Evolutionary conservation across 2,797 vertebrate genomes (phyloP).

Genomic region (Sebastes flavidus): DNA sequence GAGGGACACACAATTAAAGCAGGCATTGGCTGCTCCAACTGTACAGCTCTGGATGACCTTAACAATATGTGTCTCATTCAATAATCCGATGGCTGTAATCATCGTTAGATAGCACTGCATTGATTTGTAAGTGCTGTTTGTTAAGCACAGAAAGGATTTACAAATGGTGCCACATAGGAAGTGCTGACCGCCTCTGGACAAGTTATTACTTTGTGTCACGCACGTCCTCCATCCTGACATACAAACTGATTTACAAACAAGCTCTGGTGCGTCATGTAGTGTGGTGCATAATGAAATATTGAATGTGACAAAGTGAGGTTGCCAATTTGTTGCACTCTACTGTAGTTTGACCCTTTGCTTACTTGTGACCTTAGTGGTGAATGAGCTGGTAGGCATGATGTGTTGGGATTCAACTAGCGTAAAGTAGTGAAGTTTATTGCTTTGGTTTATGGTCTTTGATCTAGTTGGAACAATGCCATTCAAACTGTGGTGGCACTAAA

Average conservation of each 20-base stretch:
- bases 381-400: background rate
- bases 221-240: constrained; percentile 39
- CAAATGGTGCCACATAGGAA: constrained; percentile 19
- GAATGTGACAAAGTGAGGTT: constrained; percentile 27
- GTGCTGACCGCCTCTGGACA: constrained; percentile 35
- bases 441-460: background rate
- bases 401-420: background rate
- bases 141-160: background rate
- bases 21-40: background rate
- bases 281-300: constrained; percentile 16
- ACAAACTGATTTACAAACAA: constrained; percentile 11
- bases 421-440: background rate
- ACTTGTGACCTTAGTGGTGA: background rate
- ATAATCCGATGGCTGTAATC: constrained; percentile 28
- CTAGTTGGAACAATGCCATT: background rate
- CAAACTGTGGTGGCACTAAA: background rate
- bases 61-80: constrained; percentile 29
- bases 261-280: background rate
- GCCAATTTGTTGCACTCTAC: constrained; percentile 16
- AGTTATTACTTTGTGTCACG: constrained; percentile 52
- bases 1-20: constrained; percentile 2
- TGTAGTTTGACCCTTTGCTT: constrained; percentile 9
- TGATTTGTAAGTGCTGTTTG: constrained; percentile 39
- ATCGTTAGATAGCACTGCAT: constrained; percentile 32
- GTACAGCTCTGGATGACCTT: constrained; percentile 39